Percentiles rank a stretch among this genome's conserved stretches.
Evolutionary conservation across 2,113 vertebrate species (phyloP).

Genomic region (Pseudopodoces humilis): DNA sequence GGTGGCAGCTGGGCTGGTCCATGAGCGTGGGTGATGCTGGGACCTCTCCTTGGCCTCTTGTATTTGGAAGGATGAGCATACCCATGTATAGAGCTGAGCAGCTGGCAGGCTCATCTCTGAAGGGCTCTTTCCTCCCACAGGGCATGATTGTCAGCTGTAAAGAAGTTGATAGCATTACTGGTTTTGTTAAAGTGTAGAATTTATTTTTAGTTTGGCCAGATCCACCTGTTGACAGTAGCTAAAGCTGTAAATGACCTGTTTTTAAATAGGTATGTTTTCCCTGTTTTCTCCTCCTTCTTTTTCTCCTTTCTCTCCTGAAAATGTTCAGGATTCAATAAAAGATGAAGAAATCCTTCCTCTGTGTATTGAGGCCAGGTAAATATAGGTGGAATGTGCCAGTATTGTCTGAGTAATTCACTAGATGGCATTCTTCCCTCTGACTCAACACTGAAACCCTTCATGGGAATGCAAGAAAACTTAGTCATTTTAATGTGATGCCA

Average conservation of each 20-base stretch:
- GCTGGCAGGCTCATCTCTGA: background rate
- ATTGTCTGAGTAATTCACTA: background rate
- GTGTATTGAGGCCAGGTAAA: background rate
- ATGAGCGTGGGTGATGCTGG: fast-evolving
- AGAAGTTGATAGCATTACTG: background rate
- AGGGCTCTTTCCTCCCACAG: background rate
- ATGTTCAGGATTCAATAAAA: background rate
- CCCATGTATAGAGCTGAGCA: background rate
- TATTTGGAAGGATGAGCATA: background rate
- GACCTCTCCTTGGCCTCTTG: background rate
- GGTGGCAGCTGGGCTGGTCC: background rate
- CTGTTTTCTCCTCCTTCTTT: background rate
- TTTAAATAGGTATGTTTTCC: background rate
- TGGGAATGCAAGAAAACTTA: background rate
- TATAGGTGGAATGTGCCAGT: background rate
- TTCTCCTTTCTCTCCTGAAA: background rate
- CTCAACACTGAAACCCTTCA: background rate
- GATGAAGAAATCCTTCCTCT: background rate
- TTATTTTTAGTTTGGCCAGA: slow-evolving; percentile 7
- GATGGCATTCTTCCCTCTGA: background rate
- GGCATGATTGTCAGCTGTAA: background rate
- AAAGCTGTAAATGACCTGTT: background rate
- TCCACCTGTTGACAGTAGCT: background rate
- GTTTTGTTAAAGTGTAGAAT: background rate
- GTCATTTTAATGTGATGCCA: background rate